Conservation (phyloP, 92 coral and sea anemone genomes). For the Actinernus sp. region DNA sequence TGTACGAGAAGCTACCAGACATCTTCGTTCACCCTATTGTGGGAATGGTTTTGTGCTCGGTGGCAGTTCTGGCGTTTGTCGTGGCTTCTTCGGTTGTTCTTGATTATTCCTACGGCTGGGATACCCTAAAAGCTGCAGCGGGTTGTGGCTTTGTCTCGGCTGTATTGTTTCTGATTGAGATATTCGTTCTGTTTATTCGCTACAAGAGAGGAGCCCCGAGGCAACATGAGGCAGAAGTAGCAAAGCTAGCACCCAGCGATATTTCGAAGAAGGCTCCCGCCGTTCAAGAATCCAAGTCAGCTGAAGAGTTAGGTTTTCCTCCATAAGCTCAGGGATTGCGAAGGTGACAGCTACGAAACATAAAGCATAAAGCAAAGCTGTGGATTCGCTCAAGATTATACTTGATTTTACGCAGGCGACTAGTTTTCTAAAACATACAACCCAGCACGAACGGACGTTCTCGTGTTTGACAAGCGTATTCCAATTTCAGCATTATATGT, state of each 20-base stretch:
- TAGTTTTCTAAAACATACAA: no score
- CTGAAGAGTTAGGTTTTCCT: slow-evolving; percentile 2
- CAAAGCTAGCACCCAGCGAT: neutral
- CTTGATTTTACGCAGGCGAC: no score
- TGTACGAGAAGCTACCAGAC: slow-evolving; percentile 81
- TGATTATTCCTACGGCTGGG: slow-evolving; percentile 12
- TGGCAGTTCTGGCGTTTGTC: slow-evolving; percentile 67
- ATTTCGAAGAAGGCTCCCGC: no score
- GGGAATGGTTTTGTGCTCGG: slow-evolving; percentile 58
- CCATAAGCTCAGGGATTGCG: no score
- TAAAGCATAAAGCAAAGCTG: no score
- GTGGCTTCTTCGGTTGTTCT: slow-evolving; percentile 78
- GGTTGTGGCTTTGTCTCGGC: slow-evolving; percentile 85
- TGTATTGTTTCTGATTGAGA: slow-evolving; percentile 73
- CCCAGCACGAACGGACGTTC: no score
- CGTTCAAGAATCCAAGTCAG: neutral
- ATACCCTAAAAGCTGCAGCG: slow-evolving; percentile 60
- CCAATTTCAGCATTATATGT: no score
- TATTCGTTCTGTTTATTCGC: slow-evolving; percentile 51
- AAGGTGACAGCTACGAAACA: no score
- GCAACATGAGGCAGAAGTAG: neutral
- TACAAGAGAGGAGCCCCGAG: neutral
- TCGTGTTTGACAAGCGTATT: no score
- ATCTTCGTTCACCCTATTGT: slow-evolving; percentile 72
- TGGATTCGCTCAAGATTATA: no score